Conservation (phyloP, 2,888 invertebrate species). For the Dryocosmus kuriphilus region DNA sequence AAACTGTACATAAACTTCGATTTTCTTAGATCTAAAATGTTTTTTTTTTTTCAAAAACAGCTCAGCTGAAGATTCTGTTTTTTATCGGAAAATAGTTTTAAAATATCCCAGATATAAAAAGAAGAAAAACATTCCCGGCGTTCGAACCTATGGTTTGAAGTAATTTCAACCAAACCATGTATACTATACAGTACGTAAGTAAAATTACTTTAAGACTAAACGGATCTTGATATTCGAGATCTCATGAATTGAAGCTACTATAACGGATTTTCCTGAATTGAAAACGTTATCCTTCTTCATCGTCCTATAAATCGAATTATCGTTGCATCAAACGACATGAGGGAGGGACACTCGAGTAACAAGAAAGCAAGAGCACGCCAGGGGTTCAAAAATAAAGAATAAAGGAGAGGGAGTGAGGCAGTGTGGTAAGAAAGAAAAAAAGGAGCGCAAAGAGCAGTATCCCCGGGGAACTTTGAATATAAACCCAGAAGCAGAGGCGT, state of each 20-base stretch:
- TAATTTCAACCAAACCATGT: no score
- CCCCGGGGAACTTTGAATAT: slow-evolving; percentile 74
- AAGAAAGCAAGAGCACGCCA: slow-evolving; percentile 38
- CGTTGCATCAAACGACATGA: slow-evolving; percentile 50
- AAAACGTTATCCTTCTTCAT: slow-evolving; percentile 46
- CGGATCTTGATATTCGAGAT: neutral
- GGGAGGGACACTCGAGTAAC: slow-evolving; percentile 43
- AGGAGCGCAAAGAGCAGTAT: slow-evolving; percentile 60
- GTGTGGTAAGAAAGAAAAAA: slow-evolving; percentile 56
- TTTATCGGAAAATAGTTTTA: no score
- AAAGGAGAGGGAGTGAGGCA: slow-evolving; percentile 53
- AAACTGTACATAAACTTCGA: no score
- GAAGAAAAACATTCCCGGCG: no score
- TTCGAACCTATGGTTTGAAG: no score
- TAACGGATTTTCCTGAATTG: slow-evolving; percentile 3
- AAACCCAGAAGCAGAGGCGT: slow-evolving; percentile 69
- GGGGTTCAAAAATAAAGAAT: slow-evolving; percentile 46
- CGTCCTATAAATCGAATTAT: slow-evolving; percentile 56
- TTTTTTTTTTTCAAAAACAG: no score
- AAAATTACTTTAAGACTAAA: no score
- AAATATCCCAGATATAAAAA: no score
- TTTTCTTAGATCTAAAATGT: no score
- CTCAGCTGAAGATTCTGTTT: no score
- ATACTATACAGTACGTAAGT: no score
- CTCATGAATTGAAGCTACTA: neutral